Base-by-base conservation (phyloP, 2,113 vertebrate species). In the Chaetura pelagica region DNA sequence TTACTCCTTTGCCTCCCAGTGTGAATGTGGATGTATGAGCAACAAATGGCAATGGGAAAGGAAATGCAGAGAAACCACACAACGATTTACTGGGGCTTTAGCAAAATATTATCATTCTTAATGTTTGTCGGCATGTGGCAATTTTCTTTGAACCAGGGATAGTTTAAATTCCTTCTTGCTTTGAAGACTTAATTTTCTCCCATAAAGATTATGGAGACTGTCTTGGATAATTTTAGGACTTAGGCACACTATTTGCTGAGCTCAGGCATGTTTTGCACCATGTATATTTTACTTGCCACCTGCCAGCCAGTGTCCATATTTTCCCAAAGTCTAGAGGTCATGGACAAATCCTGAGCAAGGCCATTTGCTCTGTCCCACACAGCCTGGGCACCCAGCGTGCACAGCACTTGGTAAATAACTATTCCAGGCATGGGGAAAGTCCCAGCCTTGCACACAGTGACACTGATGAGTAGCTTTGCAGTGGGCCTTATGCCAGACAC, bases 81-180 rank as follows among this genome's bases (percentile, higher is more conserved):
- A 74, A 97, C 27, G 34, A 95, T 96, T 96, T 96, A 94, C 95
- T 91, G 94, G 79, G 82, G 92, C 77, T 96, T 96, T 97, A 97
- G 91, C 82, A 97, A 97, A 97, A 96, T 93, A 97, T 97, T 96
- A 96, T 97, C 96, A 81, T 97, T 97, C 94, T 94, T 96, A 91
- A 96, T 96, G 96, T 97, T 97, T 97, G 96, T 95, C 63, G 29
- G 96, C 95, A 94, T 97, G 94, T 94, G 92, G 96, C 96, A 91
- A 94, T 97, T 96, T 89, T 93, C 96, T 97, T 96, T 97, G 97
- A 97, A 97, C 94, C 9, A 11, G 73, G 95, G 91, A 97, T 95
- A 74, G 71, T 91, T 95, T 68, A 92, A 97, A 97, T 96, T 97
- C 94, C 76, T 79, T 69, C 81, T 93, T 95, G 90, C 95, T 97